phyloP scores from a whole-genome alignment of 2,888 invertebrate species.

The Petrophora chlorosata region DNA sequence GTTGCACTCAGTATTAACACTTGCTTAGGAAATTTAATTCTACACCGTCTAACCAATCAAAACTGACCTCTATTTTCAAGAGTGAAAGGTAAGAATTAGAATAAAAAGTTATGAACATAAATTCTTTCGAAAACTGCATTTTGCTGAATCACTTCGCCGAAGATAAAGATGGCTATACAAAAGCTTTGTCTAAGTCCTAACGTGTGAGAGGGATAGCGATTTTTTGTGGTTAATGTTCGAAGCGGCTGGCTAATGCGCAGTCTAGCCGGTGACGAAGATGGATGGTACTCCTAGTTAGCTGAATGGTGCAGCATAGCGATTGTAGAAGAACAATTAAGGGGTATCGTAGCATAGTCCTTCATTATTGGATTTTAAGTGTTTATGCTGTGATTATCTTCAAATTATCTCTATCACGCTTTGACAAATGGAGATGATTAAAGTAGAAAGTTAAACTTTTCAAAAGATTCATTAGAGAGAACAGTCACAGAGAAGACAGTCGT shows the following conservation, averaged over 20 bases:
- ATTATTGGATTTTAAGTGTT: constrained; percentile 20
- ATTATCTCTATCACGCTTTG: too few relatives aligned
- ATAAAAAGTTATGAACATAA: constrained; percentile 40
- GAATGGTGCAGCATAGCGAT: constrained; percentile 62
- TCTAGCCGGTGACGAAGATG: constrained; percentile 78
- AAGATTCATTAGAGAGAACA: too few relatives aligned
- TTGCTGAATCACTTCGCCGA: constrained; percentile 70
- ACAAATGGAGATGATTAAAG: too few relatives aligned
- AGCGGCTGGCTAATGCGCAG: constrained; percentile 69
- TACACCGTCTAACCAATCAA: constrained; percentile 15
- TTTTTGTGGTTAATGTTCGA: constrained; percentile 44
- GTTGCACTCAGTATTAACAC: constrained; percentile 69
- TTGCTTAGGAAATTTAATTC: constrained; percentile 71
- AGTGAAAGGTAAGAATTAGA: not conserved
- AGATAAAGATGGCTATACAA: constrained; percentile 58
- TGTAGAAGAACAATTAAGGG: constrained; percentile 44
- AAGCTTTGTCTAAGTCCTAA: constrained; percentile 43
- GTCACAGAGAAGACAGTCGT: too few relatives aligned
- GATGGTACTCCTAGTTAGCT: constrained; percentile 68
- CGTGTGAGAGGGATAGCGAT: constrained; percentile 53
- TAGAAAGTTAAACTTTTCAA: too few relatives aligned
- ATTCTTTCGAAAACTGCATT: constrained; percentile 53
- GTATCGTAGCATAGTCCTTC: not conserved
- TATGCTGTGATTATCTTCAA: too few relatives aligned
- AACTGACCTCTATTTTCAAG: constrained; percentile 25